A percentile compares a stretch with the other conserved stretches of the same genome.
phyloP scores from a whole-genome alignment of 2,113 vertebrate genomes.

The Acrocephalus kingi region DNA sequence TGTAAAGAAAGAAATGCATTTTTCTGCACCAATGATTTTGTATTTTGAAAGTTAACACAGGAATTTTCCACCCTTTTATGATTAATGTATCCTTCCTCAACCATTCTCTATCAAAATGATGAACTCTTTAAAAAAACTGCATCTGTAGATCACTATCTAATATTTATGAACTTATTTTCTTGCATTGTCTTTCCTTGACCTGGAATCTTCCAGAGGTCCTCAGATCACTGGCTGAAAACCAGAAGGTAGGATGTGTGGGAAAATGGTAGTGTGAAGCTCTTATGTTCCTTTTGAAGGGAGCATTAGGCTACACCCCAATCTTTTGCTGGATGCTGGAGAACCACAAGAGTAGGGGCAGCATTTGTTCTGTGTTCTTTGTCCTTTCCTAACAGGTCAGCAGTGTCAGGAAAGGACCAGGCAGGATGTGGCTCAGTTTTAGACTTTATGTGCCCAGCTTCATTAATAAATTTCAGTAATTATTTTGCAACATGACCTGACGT shows the following conservation, averaged over 20 bases:
- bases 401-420: background rate
- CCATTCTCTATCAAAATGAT: background rate
- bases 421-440: background rate
- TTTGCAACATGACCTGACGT: background rate
- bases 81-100: background rate
- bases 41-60: background rate
- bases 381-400: background rate
- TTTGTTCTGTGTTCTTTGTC: background rate
- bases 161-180: background rate
- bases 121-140: background rate
- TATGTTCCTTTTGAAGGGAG: background rate
- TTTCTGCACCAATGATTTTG: background rate
- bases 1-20: background rate
- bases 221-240: background rate
- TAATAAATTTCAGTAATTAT: background rate
- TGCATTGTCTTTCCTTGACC: background rate
- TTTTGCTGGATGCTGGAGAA: background rate
- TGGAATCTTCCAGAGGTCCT: background rate
- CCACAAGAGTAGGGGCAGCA: background rate
- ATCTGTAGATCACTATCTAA: background rate
- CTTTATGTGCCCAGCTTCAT: background rate
- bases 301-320: background rate
- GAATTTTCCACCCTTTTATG: background rate
- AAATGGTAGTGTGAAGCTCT: background rate
- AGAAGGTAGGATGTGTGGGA: background rate